Percentiles rank a stretch among this genome's conserved stretches.
These are phyloP conservation scores for Drosophila quinaria DNA, from an alignment of 2,888 invertebrate genomes.

Conservation along the genomic window DNA sequence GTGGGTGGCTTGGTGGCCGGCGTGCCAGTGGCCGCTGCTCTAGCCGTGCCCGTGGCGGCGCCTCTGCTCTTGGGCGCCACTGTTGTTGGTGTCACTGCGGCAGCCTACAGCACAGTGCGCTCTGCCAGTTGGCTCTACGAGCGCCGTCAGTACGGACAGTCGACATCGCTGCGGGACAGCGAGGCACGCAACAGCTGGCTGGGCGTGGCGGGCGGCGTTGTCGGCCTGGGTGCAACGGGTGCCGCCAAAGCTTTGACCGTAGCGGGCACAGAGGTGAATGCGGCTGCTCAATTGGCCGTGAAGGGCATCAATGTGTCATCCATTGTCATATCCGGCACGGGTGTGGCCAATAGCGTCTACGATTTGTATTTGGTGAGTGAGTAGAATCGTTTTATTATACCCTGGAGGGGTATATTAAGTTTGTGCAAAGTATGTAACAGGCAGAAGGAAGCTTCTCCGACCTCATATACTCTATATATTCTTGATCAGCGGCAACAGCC, in stretches of 20 bases:
- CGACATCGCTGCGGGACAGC: slow-evolving; percentile 61
- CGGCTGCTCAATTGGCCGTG: slow-evolving; percentile 69
- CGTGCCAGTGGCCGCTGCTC: slow-evolving; percentile 56
- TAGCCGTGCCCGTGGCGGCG: slow-evolving; percentile 62
- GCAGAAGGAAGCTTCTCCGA: too few species aligned
- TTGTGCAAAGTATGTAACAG: too few species aligned
- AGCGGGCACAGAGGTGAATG: slow-evolving; percentile 52
- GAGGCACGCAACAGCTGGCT: slow-evolving; percentile 78
- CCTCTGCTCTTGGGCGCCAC: slow-evolving; percentile 64
- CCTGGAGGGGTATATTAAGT: too few species aligned
- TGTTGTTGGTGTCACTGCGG: slow-evolving; percentile 59
- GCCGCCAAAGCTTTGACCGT: slow-evolving; percentile 65
- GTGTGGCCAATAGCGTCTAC: slow-evolving; percentile 72
- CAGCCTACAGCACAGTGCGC: slow-evolving; percentile 71
- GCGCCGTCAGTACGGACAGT: slow-evolving; percentile 74
- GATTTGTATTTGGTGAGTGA: slow-evolving; percentile 68
- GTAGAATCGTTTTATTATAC: background rate
- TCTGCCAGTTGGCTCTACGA: slow-evolving; percentile 63
- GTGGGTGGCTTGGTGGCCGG: slow-evolving; percentile 70
- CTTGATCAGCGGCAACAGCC: too few species aligned
- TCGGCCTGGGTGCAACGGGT: slow-evolving; percentile 69
- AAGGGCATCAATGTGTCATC: slow-evolving; percentile 79
- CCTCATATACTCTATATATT: too few species aligned
- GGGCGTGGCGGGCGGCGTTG: slow-evolving; percentile 75
- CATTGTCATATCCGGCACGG: slow-evolving; percentile 75